Base-by-base conservation (phyloP, 2,113 vertebrate species). In the Notiomystis cincta region DNA sequence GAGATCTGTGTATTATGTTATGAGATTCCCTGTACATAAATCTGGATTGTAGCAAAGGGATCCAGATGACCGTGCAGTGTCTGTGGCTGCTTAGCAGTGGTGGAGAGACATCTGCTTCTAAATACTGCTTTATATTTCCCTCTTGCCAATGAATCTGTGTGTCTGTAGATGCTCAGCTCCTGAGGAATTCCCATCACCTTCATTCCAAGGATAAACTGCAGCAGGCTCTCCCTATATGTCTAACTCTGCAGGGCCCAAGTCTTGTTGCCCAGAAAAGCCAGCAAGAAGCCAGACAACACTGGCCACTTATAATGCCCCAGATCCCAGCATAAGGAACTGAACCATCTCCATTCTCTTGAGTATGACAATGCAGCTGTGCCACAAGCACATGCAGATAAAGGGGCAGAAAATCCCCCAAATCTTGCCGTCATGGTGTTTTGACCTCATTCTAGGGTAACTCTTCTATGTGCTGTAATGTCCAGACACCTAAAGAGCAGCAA, bases 391-490 rank as follows among this genome's bases (percentile, higher is more conserved):
- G 48, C 27, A 83, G 27, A 66, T 30, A 31, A 88, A 61, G 58
- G 89, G 77, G 87, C 56, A 93, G 84, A 89, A 97, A 96, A 96
- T 90, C 64, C 56, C 40, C 28, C 42, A 42, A 93, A 76, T 66
- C 64, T 87, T 47, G 24, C 24, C 0, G 40, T 95, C 82, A 94
- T 76, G 79, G 61, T 92, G 50, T 40, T 82, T 80, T 94, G 90
- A 93, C 82, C 90, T 88, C 57, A 48, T 69, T 72, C 42, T 50
- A 69, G 66, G 85, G 77, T 64, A 88, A 61, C 23, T 87, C 81
- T 44, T 69, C 22, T 21, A 22, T 31, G n/a, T 73, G 30, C 51
- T 91, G 35, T 53, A 62, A 66, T 19, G 62, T 69, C 78, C 92
- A 90, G 79, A 53, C 76, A 57, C 53, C 25, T 57, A 50, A 86